phyloP scores from a whole-genome alignment of 2,113 vertebrate genomes.

The Coptodon rendalli region DNA sequence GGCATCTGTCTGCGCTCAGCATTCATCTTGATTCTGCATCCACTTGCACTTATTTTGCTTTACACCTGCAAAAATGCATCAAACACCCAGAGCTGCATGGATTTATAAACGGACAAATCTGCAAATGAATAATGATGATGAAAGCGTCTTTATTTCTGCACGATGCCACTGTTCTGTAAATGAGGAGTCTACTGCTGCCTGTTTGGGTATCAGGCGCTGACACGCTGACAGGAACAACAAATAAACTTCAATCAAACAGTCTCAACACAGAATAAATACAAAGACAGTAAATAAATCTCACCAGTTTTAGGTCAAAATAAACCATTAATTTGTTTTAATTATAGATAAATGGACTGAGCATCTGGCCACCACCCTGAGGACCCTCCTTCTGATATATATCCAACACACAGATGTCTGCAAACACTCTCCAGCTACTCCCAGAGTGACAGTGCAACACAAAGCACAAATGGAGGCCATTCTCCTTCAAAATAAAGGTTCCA shows the following conservation, averaged over 20 bases:
- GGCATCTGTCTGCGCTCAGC: constrained; percentile 21
- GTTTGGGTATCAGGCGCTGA: background rate
- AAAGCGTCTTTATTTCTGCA: constrained; percentile 11
- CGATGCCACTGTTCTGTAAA: background rate
- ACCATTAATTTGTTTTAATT: background rate
- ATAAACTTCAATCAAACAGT: background rate
- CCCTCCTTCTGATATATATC: background rate
- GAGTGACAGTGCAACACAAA: background rate
- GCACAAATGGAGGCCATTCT: background rate
- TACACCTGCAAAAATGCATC: constrained; percentile 37
- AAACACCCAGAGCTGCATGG: background rate
- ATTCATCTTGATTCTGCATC: constrained; percentile 70
- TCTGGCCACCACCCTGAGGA: background rate
- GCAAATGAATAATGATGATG: constrained; percentile 39
- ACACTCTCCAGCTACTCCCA: background rate
- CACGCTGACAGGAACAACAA: background rate
- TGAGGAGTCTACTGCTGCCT: background rate
- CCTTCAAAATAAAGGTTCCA: background rate
- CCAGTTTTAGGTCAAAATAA: background rate
- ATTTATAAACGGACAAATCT: background rate
- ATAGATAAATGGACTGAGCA: background rate
- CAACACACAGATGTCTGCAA: background rate
- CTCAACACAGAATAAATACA: background rate
- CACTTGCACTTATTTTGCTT: constrained; percentile 52
- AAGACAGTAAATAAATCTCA: background rate